Percentiles rank a stretch among this genome's conserved stretches.
These are phyloP conservation scores for Orcinus orca DNA, from an alignment of 2,113 vertebrate species.

Conservation along the genomic window DNA sequence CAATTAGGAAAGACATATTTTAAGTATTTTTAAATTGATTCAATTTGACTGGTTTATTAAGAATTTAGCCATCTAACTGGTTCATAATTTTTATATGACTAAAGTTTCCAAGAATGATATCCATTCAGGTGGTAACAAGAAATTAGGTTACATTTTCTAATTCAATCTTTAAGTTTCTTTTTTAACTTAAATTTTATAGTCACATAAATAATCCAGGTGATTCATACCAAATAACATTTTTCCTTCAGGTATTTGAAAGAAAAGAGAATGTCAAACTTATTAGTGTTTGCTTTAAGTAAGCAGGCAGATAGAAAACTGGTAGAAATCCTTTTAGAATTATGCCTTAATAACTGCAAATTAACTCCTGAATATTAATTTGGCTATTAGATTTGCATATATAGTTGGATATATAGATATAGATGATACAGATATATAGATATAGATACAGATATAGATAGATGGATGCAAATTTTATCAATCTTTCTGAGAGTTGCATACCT, in stretches of 20 bases:
- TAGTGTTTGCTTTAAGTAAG: constrained; percentile 6
- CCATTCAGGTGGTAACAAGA: not conserved
- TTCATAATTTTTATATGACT: not conserved
- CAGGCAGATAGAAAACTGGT: not conserved
- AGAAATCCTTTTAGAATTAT: not conserved
- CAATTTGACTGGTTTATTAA: not conserved
- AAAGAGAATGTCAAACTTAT: not conserved
- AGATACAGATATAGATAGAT: not conserved
- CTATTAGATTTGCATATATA: not conserved
- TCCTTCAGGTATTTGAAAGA: not conserved
- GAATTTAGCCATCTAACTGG: not conserved
- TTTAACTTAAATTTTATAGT: not conserved
- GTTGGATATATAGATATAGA: not conserved
- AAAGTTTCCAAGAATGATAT: not conserved
- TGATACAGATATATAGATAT: not conserved
- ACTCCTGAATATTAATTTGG: not conserved
- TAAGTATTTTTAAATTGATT: not conserved
- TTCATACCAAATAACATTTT: constrained; percentile 31
- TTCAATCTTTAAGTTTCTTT: not conserved
- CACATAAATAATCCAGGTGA: not conserved
- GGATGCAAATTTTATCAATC: not conserved
- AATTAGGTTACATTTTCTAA: not conserved
- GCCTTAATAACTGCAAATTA: not conserved
- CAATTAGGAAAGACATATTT: not conserved
- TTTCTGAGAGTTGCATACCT: not conserved